phyloP scores from a whole-genome alignment of 2,888 invertebrate species.

The Drosophila hamatofila region DNA sequence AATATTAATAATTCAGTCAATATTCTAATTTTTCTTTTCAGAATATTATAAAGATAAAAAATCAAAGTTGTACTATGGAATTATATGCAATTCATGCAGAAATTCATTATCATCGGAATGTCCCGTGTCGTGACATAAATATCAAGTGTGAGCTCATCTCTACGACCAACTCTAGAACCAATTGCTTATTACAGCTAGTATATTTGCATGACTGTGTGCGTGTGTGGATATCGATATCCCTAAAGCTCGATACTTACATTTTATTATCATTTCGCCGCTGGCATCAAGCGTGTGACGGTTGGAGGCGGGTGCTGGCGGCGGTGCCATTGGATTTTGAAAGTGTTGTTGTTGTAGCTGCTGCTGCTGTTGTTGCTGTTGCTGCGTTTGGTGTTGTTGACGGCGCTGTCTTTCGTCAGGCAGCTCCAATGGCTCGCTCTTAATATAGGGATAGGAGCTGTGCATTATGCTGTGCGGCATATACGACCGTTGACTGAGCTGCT shows the following conservation, averaged over 20 bases:
- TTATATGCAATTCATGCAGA: background rate
- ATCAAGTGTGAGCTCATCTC: constrained; percentile 11
- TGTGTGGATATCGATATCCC: constrained; percentile 51
- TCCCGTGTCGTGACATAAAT: background rate
- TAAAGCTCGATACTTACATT: constrained; percentile 67
- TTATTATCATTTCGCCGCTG: constrained; percentile 68
- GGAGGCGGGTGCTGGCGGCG: constrained; percentile 61
- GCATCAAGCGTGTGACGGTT: constrained; percentile 54
- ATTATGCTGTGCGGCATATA: constrained; percentile 66
- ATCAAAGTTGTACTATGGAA: background rate
- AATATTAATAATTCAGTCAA: background rate
- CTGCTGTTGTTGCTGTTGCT: constrained; percentile 46
- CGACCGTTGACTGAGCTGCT: constrained; percentile 64
- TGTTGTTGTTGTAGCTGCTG: constrained; percentile 47
- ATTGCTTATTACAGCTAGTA: constrained; percentile 28
- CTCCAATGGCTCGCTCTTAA: constrained; percentile 79
- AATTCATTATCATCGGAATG: background rate
- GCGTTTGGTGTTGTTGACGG: constrained; percentile 38
- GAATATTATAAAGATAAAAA: background rate
- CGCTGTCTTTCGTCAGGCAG: constrained; percentile 55
- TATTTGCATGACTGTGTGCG: constrained; percentile 18
- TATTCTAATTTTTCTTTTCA: background rate
- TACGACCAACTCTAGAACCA: constrained; percentile 17
- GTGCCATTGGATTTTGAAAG: constrained; percentile 68
- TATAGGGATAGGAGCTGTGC: constrained; percentile 70